Base-by-base conservation (phyloP, 2,113 vertebrate genomes). In the Alethe diademata region DNA sequence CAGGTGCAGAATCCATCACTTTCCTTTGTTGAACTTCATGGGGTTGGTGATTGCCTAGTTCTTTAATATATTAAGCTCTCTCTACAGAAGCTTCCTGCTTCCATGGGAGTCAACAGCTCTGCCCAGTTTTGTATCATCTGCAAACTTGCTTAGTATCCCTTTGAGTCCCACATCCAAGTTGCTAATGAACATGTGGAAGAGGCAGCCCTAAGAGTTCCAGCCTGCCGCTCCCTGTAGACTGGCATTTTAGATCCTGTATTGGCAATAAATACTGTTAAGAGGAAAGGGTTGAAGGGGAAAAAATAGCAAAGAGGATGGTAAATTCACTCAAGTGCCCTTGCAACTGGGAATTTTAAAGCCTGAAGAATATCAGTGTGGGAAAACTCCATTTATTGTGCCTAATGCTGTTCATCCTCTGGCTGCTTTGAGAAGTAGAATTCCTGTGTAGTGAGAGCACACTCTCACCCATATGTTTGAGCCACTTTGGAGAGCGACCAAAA, bases 381-480 rank as follows among this genome's bases (percentile, higher is more conserved):
- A 67, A 50, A 43, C 6, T 36, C 20, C 14, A 31, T 43, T 42
- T 26, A 51, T 58, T 26, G 25, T 58, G 62, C 36, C 22, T 36
- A 31, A 18, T 43, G 6, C 24, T 42, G 43, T 25, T 25, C 42
- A 50, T 58, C 17, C 13, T 57, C 35, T 31, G 4, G 17, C 43
- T 45, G 16, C 25, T 66, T 42, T 20, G 43, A 43, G 43, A 58
- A 20, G 43, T 1, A 36, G 31, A 36, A 51, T 43, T 67, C 53
- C 53, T 43, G 31, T 8, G 14, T 9, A 42, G 29, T 35, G 20
- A 9, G n/a, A 50, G 31, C 0, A 0, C 13, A 12, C 20, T 36
- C 51, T 58, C 62, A 31, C 35, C 0, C 0, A 22, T 20, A 2
- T 25, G 25, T 26, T 51, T 33, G 36, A 50, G 25, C 17, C 53